Evolutionary conservation across 1,140 invertebrate species (phyloP), one percentile per base, ranked within the genome.

Genomic region (Streblospio benedicti): DNA sequence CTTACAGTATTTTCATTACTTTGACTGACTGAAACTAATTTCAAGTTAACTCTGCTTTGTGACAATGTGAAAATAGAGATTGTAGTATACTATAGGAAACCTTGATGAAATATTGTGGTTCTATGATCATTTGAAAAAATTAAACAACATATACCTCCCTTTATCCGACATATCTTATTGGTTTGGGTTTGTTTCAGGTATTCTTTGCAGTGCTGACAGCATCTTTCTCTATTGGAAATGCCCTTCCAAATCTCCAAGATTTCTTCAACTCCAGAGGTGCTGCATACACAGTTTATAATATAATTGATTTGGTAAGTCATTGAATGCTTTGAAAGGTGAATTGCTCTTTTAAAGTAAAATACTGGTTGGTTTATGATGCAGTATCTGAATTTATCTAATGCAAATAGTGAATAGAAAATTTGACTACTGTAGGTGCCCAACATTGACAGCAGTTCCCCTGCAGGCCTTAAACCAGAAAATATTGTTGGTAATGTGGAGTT

Each of bases 221-320:
- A 0, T 87, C 89, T 0, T 87, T 91, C 74, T 87, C 87, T 67
- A 78, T 93, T 6, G 86, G 89, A 27, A 83, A 91, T 65, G 85
- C 90, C 1, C 85, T 88, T 9, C 89, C 90, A 0, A 88, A 87
- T 65, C 67, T 92, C 0, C 87, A 90, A 68, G 82, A 84, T 2
- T 87, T 93, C 70, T 83, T 85, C 2, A 83, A 82, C 1, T 89
- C 89, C 0, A 79, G 85, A 54, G 88, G 86, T 18, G 85, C 89
- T 4, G 90, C 90, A 0, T 78, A 81, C 2, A 85, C 84, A 49
- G 81, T 94, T 35, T 93, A 87, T 71, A 76, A 82, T 35, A 82
- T 93, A 12, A 85, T 94, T 35, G 86, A 90, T 70, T 74, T 85
- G 32, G 77, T 77, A 63, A 59, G 62, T 61, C 4, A 5, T 18